phyloP scores from a whole-genome alignment of 64 coral and sea anemone species.

The Pocillopora damicornis region DNA sequence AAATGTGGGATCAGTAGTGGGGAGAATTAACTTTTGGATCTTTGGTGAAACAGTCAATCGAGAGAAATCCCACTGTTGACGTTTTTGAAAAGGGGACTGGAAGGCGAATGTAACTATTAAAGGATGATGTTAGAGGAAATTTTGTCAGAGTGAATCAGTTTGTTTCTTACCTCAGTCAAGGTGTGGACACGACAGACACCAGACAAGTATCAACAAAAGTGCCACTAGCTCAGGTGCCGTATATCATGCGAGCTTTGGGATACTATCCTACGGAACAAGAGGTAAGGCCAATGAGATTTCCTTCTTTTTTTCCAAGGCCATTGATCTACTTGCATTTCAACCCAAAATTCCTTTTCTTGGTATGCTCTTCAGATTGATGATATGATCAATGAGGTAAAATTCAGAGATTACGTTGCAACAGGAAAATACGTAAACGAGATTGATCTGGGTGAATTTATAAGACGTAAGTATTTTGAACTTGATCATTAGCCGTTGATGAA shows the following conservation, averaged over 20 bases:
- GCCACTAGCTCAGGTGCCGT: slow-evolving; percentile 88
- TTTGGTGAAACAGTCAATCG: too few species aligned
- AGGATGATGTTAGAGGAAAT: neutral
- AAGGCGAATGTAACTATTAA: too few species aligned
- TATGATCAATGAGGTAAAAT: slow-evolving; percentile 94
- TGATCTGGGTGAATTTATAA: slow-evolving; percentile 91
- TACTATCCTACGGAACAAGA: slow-evolving; percentile 96
- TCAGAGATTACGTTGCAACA: slow-evolving; percentile 86
- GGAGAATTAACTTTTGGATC: too few species aligned
- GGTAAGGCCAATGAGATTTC: slow-evolving; percentile 12
- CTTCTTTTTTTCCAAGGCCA: neutral
- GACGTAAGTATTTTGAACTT: slow-evolving; percentile 58
- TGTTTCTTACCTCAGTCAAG: slow-evolving; percentile 56
- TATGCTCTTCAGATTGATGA: slow-evolving; percentile 65
- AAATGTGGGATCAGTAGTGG: too few species aligned
- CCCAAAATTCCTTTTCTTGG: neutral
- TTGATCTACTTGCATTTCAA: neutral
- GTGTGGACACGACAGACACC: slow-evolving; percentile 82
- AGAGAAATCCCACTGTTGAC: too few species aligned
- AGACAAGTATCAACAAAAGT: slow-evolving; percentile 78
- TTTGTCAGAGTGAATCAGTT: neutral
- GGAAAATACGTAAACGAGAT: slow-evolving; percentile 83
- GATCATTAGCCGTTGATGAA: too few species aligned
- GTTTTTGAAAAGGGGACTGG: too few species aligned
- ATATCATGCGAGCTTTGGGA: slow-evolving; percentile 89